phyloP scores from a whole-genome alignment of 1,140 invertebrate species.

The Macrocentrus cingulum region DNA sequence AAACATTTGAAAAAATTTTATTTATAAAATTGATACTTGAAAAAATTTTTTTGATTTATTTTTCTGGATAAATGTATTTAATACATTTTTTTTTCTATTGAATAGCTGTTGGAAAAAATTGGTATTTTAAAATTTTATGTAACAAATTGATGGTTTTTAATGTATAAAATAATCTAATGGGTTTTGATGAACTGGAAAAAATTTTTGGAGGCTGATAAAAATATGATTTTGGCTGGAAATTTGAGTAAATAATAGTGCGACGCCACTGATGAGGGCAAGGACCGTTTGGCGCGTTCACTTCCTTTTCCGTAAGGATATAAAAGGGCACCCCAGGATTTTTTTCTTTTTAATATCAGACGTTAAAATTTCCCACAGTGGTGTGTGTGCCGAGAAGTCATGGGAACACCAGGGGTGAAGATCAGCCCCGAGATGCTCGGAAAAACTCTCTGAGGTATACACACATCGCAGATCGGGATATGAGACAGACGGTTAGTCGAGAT shows the following conservation, averaged over 20 bases:
- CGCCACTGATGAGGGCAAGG: conserved; percentile 44
- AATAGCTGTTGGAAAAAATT: too few species aligned
- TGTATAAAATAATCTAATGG: too few species aligned
- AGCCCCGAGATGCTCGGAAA: conserved; percentile 16
- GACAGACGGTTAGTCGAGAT: background rate
- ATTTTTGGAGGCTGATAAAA: too few species aligned
- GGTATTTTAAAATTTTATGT: too few species aligned
- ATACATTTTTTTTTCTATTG: too few species aligned
- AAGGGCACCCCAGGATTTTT: conserved; percentile 45
- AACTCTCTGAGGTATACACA: conserved; percentile 25
- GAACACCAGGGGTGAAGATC: conserved; percentile 25
- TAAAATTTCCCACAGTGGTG: conserved; percentile 56
- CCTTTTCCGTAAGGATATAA: conserved; percentile 34
- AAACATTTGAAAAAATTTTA: too few species aligned
- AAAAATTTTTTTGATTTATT: too few species aligned
- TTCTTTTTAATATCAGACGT: conserved; percentile 54
- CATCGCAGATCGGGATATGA: conserved; percentile 5
- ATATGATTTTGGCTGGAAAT: too few species aligned
- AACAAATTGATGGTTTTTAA: too few species aligned
- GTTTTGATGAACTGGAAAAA: too few species aligned
- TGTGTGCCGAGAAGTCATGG: conserved; percentile 45
- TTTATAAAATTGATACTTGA: too few species aligned
- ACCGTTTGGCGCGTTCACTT: conserved; percentile 49
- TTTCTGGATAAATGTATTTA: too few species aligned
- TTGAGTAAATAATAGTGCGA: conserved; percentile 27